Base-by-base conservation (phyloP, 2,888 invertebrate species). In the Cheilosia soror region DNA sequence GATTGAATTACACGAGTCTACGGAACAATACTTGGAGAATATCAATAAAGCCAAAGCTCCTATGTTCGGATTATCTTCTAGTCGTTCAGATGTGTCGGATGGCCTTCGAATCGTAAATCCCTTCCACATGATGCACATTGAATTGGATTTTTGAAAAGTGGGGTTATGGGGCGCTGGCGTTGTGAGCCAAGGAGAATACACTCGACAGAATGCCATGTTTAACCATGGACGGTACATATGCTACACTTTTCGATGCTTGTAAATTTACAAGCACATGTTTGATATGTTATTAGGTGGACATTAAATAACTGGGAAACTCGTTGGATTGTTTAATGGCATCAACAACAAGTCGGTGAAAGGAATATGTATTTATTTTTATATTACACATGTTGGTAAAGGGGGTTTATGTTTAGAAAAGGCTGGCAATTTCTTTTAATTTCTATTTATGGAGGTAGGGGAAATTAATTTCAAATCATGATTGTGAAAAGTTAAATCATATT, bases 201-300 rank as follows among this genome's bases (percentile, higher is more conserved):
- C 27, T 63, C 57, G 58, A 55, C 65, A 76, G 69, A 69, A 57
- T 75, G 62, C 33, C 81, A 72, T 82, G 65, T 77, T 77, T 42
- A 71, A 42, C 47, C 29, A 71, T 42, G 51, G 75, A 49, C 47
- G 69, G 25, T 66, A 72, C 78, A 77, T 77, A 66, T 60, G 58
- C 60, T 71, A 60, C 65, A 9, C 27, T 47, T 37, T 47, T 5
- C 13, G 57, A 49, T 81, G 57, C 66, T 80, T 62, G 81, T 78
- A 72, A 62, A 66, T 65, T 55, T 66, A 66, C 47, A 13, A 82
- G 53, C 66, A 78, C 72, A 82, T 82, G 82, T 78, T 82, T 33
- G 60, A 66, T 55, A 77, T 78, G 60, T 51, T 60, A 76, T 76
- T 68, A 63, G 51, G 71, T 29, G 68, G 58, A 69, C 33, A 60